phyloP scores from a whole-genome alignment of 2,113 vertebrate species.

The Anolis carolinensis region DNA sequence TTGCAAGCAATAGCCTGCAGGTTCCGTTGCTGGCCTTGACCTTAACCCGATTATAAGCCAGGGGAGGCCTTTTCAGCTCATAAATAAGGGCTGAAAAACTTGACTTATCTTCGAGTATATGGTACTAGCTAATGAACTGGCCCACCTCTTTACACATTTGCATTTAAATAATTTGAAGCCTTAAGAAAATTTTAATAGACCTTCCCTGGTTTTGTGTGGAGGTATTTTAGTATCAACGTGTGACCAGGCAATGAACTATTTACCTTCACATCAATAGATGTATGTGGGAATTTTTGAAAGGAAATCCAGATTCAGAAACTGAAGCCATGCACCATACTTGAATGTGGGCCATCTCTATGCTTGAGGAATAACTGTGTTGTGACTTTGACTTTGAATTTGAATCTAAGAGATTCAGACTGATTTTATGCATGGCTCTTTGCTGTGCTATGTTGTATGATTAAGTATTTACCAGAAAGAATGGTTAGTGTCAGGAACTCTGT shows the following conservation, averaged over 20 bases:
- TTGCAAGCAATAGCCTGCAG: too few species aligned
- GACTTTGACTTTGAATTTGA: background rate
- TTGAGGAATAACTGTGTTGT: background rate
- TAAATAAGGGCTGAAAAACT: too few species aligned
- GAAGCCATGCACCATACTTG: background rate
- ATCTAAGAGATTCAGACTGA: background rate
- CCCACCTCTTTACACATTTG: background rate
- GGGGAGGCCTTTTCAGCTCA: too few species aligned
- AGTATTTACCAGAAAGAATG: background rate
- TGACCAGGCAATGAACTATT: background rate
- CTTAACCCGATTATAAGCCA: too few species aligned
- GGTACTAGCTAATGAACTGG: background rate
- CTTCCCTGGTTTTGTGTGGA: background rate
- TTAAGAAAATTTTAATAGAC: background rate
- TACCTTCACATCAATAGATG: background rate
- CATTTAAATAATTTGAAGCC: background rate
- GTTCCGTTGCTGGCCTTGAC: too few species aligned
- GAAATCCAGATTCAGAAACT: background rate
- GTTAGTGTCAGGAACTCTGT: too few species aligned
- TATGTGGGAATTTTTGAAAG: background rate
- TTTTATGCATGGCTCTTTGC: background rate
- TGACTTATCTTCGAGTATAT: too few species aligned
- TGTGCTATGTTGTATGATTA: background rate
- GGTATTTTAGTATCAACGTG: background rate
- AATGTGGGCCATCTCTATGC: background rate